A percentile compares a stretch with the other conserved stretches of the same genome.
Evolutionary conservation across 2,797 vertebrate species (phyloP).

Genomic region (Lepidocolaptes lacrymiger): DNA sequence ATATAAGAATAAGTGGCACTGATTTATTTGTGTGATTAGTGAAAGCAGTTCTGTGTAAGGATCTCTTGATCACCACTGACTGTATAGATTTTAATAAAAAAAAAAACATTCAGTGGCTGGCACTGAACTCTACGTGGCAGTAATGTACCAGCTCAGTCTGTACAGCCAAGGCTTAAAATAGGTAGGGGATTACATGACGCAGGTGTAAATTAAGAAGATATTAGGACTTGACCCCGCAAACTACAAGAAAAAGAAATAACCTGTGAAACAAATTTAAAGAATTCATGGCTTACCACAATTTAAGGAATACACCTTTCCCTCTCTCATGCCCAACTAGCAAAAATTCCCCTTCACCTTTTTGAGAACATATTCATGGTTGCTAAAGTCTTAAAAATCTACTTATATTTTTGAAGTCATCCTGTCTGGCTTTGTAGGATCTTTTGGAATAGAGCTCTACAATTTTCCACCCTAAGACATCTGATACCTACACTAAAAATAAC

Average conservation of each 20-base stretch:
- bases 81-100: not conserved
- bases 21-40: not conserved
- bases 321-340: not conserved
- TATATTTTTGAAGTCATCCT: constrained; percentile 32
- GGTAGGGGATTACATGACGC: not conserved
- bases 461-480: constrained; percentile 54
- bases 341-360: not conserved
- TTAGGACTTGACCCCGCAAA: not conserved
- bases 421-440: constrained; percentile 17
- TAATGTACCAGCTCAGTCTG: constrained; percentile 3
- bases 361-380: not conserved
- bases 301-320: not conserved
- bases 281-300: not conserved
- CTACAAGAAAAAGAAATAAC: not conserved
- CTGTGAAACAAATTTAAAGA: not conserved
- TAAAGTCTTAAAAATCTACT: not conserved
- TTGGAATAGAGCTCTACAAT: constrained; percentile 39
- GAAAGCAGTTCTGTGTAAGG: not conserved
- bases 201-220: constrained; percentile 26
- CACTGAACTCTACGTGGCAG: constrained; percentile 49
- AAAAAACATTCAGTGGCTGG: constrained; percentile 19
- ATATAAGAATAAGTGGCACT: not conserved
- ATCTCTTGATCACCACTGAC: not conserved
- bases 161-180: constrained; percentile 29
- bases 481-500: constrained; percentile 56